Base-by-base conservation (phyloP, 2,113 vertebrate species). In the Pampusana beccarii region DNA sequence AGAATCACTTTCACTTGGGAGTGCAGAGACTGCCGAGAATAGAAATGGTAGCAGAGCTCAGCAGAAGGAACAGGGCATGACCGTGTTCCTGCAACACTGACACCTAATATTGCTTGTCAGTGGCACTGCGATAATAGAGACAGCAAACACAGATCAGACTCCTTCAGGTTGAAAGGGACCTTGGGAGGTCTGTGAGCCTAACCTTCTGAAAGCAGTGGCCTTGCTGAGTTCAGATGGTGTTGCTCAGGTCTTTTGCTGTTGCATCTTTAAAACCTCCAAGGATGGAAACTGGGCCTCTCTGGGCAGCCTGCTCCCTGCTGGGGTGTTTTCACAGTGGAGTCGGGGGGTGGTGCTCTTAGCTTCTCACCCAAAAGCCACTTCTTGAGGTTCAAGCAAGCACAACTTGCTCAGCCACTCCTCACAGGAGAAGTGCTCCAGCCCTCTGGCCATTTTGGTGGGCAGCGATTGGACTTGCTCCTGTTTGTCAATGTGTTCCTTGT, bases 151-250 rank as follows among this genome's bases (percentile, higher is more conserved):
- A 80, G 56, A 77, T 73, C 34, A 31, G 34, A 31, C 28, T 79
- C 10, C 15, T 51, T 67, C 26, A 48, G 48, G 9, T 44, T 81
- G 51, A 73, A 91, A 64, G 42, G 34, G 56, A 46, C 60, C 29
- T 80, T 84, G 61, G 25, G 17, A 83, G 16, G 42, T 58, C 44
- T 0, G 2, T 0, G 4, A 61, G 28, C 1, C 0, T 67, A 26
- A 78, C 56, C 38, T 61, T 60, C 17, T 84, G 62, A 50, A 80
- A 83, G n/a, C 50, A 50, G 46, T 14, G 31, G 56, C 61, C 0
- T 0, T 66, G 19, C 44, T 36, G 50, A 92, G 78, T 73, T 73
- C 8, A 58, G 40, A 23, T 42, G 26, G 25, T 28, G 16, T 72
- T 61, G 21, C 25, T 86, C 8, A 7, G 24, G 26, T 34, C 53